Percentiles rank a stretch among this genome's conserved stretches.
Evolutionary conservation across 2,113 vertebrate genomes (phyloP).

Genomic region (Siniperca chuatsi): DNA sequence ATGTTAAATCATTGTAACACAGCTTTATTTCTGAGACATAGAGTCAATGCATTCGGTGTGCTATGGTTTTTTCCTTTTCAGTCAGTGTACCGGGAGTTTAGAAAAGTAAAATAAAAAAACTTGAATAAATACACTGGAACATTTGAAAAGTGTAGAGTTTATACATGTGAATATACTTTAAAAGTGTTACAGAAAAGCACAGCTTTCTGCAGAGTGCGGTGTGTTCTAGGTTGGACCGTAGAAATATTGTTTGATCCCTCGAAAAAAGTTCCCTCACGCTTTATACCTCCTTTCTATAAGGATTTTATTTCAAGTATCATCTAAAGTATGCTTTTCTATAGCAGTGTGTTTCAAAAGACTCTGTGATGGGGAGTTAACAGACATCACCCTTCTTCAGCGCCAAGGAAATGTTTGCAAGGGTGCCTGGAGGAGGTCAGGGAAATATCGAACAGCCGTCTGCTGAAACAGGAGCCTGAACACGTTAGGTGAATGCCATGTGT

Average conservation of each 20-base stretch:
- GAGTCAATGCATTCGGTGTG: not conserved
- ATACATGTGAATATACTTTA: constrained; percentile 37
- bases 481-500: constrained; percentile 44
- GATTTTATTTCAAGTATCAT: constrained; percentile 65
- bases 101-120: not conserved
- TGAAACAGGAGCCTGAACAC: constrained; percentile 48
- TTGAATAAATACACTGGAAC: not conserved
- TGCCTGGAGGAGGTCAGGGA: constrained; percentile 63
- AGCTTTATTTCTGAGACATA: constrained; percentile 16
- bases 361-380: constrained; percentile 54
- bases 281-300: constrained; percentile 48
- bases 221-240: constrained; percentile 48
- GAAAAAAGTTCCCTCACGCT: constrained; percentile 51
- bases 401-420: constrained; percentile 57
- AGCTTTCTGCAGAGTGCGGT: constrained; percentile 20
- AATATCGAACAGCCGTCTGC: constrained; percentile 60
- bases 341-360: constrained; percentile 58
- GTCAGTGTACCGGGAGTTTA: not conserved
- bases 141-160: constrained; percentile 22
- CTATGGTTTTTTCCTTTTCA: not conserved
- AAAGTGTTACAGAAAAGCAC: constrained; percentile 24
- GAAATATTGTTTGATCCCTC: constrained; percentile 53
- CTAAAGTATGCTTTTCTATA: constrained; percentile 56
- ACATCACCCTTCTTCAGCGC: constrained; percentile 32
- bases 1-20: not conserved